Percentiles rank a stretch among this genome's conserved stretches.
These are phyloP conservation scores for Herpetotheres cachinnans DNA, from an alignment of 2,113 vertebrate species.

Conservation along the genomic window DNA sequence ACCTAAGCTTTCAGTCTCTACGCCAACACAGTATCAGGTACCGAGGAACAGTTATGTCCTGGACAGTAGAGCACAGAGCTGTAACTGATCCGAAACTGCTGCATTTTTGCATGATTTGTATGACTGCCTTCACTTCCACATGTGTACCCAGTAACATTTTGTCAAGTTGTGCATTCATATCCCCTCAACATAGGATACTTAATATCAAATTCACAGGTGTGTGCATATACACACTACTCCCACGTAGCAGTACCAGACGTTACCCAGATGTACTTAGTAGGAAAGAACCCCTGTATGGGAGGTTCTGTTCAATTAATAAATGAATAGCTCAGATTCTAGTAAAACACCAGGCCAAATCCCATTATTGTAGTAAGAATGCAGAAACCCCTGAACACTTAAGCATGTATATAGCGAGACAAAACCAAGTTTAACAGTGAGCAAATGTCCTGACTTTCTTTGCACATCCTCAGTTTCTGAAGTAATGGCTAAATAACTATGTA, in stretches of 20 bases:
- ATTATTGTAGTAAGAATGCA: background rate
- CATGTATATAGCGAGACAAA: background rate
- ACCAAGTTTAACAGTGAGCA: background rate
- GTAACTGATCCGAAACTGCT: slow-evolving; percentile 5
- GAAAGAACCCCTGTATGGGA: background rate
- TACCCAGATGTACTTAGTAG: background rate
- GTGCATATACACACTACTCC: background rate
- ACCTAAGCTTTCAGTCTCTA: background rate
- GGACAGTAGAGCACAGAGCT: background rate
- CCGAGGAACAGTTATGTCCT: background rate
- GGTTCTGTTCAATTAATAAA: background rate
- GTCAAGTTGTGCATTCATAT: background rate
- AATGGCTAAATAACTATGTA: background rate
- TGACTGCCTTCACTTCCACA: background rate
- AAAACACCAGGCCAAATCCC: background rate
- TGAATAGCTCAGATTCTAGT: background rate
- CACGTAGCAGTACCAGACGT: background rate
- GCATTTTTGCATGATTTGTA: background rate
- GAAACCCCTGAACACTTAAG: slow-evolving; percentile 2
- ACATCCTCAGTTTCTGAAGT: background rate
- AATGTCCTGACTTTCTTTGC: background rate
- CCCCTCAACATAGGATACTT: background rate
- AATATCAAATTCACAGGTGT: background rate
- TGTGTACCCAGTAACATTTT: background rate
- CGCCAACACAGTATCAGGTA: background rate